phyloP scores from a whole-genome alignment of 1,140 invertebrate species.

The Plutomurus gul region DNA sequence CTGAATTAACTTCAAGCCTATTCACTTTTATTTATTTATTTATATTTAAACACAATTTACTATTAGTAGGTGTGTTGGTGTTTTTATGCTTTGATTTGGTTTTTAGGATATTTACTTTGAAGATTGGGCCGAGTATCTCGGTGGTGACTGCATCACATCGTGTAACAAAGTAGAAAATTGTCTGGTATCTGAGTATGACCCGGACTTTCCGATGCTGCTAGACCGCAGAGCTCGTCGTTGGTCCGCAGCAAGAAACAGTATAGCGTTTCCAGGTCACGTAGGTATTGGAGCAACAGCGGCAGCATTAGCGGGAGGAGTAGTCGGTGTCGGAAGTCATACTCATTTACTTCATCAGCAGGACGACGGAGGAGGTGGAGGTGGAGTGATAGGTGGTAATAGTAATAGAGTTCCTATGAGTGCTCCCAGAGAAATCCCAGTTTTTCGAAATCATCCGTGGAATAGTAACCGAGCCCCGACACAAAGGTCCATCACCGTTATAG shows the following conservation, averaged over 20 bases:
- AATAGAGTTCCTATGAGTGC: slow-evolving; percentile 22
- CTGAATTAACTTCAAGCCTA: not conserved
- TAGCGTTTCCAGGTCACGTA: slow-evolving; percentile 29
- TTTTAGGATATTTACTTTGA: slow-evolving; percentile 74
- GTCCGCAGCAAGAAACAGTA: slow-evolving; percentile 64
- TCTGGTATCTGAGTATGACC: slow-evolving; percentile 45
- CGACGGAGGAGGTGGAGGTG: slow-evolving; percentile 43
- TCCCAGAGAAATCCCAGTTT: slow-evolving; percentile 50
- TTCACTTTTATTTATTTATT: not conserved
- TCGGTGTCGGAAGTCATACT: slow-evolving; percentile 15
- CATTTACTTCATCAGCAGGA: not conserved
- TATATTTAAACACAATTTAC: too few species aligned
- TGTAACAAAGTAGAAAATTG: slow-evolving; percentile 74
- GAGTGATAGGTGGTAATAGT: slow-evolving; percentile 44
- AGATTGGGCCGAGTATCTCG: slow-evolving; percentile 74
- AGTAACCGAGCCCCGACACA: slow-evolving; percentile 43
- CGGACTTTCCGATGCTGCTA: slow-evolving; percentile 60
- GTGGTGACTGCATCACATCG: slow-evolving; percentile 79
- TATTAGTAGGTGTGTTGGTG: too few species aligned
- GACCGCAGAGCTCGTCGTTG: slow-evolving; percentile 66
- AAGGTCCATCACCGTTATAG: slow-evolving; percentile 70
- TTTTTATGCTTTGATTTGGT: not conserved
- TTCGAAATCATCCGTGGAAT: slow-evolving; percentile 40
- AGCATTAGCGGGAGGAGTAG: slow-evolving; percentile 41
- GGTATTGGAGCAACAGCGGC: slow-evolving; percentile 53